Evolutionary conservation across 1,140 invertebrate species (phyloP).

Genomic region (Cotesia typhae): DNA sequence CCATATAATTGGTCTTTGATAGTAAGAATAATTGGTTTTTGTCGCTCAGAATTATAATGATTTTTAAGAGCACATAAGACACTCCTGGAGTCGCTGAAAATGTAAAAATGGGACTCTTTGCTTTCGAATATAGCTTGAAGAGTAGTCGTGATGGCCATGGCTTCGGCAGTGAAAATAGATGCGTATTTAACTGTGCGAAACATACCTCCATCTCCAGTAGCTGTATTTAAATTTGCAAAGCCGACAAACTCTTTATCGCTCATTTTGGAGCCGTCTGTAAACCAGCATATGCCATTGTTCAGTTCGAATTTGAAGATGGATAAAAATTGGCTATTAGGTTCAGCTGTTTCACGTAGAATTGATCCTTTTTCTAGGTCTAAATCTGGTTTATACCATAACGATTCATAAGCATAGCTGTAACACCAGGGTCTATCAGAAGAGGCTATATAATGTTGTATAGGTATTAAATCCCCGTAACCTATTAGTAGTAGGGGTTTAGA

Average conservation of each 20-base stretch:
- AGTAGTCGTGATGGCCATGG: conserved; percentile 14
- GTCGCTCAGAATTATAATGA: neutral
- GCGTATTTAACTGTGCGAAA: neutral
- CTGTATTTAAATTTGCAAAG: neutral
- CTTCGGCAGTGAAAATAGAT: conserved; percentile 27
- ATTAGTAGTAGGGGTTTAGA: no score
- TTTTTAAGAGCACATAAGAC: neutral
- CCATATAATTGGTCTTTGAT: conserved; percentile 8
- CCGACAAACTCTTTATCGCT: conserved; percentile 5
- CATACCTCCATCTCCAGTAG: neutral
- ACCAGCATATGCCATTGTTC: conserved; percentile 3
- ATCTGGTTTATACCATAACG: neutral
- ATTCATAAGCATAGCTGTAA: conserved; percentile 17
- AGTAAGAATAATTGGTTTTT: neutral
- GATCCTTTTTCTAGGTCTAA: conserved; percentile 15
- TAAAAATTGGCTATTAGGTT: neutral
- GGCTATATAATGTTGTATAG: no score
- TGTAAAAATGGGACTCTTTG: neutral
- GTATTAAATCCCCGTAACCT: no score
- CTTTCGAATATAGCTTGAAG: neutral
- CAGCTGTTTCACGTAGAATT: neutral
- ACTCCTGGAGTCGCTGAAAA: conserved; percentile 27
- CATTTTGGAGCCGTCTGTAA: conserved; percentile 26
- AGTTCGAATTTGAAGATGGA: conserved; percentile 8
- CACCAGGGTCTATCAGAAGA: neutral